Conservation (phyloP, 2,113 vertebrate genomes). For the Hyla sarda region DNA sequence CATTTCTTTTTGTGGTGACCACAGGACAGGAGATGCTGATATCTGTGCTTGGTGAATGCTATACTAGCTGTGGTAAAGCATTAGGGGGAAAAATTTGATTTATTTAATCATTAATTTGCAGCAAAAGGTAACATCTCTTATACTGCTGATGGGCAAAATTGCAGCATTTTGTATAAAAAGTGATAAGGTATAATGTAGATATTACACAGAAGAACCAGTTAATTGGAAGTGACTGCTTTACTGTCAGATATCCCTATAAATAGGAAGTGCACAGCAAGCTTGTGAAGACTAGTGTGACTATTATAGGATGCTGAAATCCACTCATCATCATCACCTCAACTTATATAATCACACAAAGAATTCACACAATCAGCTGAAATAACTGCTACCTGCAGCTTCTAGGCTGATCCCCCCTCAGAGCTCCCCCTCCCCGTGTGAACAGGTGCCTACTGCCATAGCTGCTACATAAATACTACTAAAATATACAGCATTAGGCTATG, state of each 20-base stretch:
- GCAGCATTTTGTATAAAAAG: background rate
- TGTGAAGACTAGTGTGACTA: slow-evolving; percentile 14
- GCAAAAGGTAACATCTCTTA: too few relatives aligned
- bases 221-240: background rate
- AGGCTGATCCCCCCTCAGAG: slow-evolving; percentile 2
- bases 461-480: too few relatives aligned
- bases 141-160: too few relatives aligned
- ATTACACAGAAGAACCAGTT: background rate
- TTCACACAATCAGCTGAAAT: slow-evolving; percentile 48
- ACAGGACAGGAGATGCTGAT: too few relatives aligned
- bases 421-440: too few relatives aligned
- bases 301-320: background rate
- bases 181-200: background rate
- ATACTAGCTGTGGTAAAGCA: too few relatives aligned
- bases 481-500: too few relatives aligned
- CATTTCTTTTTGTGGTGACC: too few relatives aligned
- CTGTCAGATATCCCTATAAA: slow-evolving; percentile 1
- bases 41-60: too few relatives aligned
- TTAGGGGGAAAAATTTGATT: too few relatives aligned
- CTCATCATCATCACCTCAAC: slow-evolving; percentile 18
- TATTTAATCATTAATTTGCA: too few relatives aligned
- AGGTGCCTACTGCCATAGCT: too few relatives aligned
- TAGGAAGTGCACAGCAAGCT: background rate
- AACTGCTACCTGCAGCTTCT: slow-evolving; percentile 29
- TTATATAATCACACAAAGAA: slow-evolving; percentile 3